phyloP scores from a whole-genome alignment of 2,888 invertebrate species.

The Flexamia atlantica region DNA sequence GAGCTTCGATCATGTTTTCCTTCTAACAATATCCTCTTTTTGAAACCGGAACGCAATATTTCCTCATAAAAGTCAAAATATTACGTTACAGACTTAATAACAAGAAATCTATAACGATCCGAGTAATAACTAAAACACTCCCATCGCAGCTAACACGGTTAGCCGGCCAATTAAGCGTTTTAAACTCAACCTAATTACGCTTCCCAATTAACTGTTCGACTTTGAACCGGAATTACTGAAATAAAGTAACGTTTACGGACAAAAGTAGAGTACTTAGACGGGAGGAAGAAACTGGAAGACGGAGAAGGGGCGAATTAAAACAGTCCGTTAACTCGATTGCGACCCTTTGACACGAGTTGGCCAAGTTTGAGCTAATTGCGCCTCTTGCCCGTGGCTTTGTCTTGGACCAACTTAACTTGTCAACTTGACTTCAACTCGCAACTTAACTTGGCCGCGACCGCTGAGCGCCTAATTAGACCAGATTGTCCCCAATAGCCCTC shows the following conservation, averaged over 20 bases:
- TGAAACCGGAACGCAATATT: background rate
- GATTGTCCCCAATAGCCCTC: slow-evolving; percentile 19
- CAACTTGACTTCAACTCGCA: slow-evolving; percentile 31
- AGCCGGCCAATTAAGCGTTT: slow-evolving; percentile 26
- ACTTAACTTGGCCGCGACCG: slow-evolving; percentile 33
- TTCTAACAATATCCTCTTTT: background rate
- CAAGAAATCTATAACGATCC: background rate
- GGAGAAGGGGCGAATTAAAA: slow-evolving; percentile 30
- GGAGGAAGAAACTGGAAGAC: slow-evolving; percentile 13
- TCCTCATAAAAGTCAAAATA: background rate
- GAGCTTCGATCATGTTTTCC: no score
- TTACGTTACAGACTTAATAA: background rate
- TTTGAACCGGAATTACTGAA: slow-evolving; percentile 39
- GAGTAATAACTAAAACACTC: slow-evolving; percentile 43
- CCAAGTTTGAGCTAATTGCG: slow-evolving; percentile 41
- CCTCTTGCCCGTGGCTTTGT: slow-evolving; percentile 16
- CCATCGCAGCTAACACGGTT: slow-evolving; percentile 21
- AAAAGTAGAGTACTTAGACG: slow-evolving; percentile 26
- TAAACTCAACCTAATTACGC: slow-evolving; percentile 24
- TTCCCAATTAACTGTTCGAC: slow-evolving; percentile 18
- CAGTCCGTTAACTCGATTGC: slow-evolving; percentile 27
- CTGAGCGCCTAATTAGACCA: slow-evolving; percentile 38
- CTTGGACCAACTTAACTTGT: slow-evolving; percentile 39
- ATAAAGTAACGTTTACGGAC: slow-evolving; percentile 23
- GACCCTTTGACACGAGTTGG: slow-evolving; percentile 31